These are phyloP conservation scores for Nebria ingens DNA, from an alignment of 1,140 invertebrate genomes.

Conservation along the genomic window DNA sequence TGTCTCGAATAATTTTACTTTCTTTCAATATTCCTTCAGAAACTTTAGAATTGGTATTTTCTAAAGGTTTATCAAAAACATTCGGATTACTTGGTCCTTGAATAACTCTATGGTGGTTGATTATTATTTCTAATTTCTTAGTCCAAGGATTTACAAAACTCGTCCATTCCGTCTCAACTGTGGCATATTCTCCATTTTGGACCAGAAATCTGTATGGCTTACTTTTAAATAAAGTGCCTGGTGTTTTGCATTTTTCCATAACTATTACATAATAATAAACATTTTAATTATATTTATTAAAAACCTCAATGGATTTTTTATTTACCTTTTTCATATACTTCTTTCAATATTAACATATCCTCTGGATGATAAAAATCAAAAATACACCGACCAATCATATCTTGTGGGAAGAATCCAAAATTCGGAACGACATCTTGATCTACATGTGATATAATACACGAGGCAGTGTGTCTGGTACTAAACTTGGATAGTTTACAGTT, in stretches of 20 bases:
- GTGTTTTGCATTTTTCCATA: constrained; percentile 33
- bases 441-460: constrained; percentile 62
- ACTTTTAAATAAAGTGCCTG: constrained; percentile 57
- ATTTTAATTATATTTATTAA: background rate
- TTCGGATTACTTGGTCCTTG: constrained; percentile 60
- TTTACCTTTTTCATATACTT: constrained; percentile 71
- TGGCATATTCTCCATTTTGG: constrained; percentile 73
- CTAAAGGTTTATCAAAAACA: constrained; percentile 48
- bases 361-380: constrained; percentile 83
- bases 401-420: constrained; percentile 81
- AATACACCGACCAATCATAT: constrained; percentile 69
- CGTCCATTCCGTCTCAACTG: constrained; percentile 85
- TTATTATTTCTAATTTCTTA: constrained; percentile 79
- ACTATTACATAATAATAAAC: constrained; percentile 21
- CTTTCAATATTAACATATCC: constrained; percentile 66
- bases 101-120: constrained; percentile 75
- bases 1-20: constrained; percentile 50
- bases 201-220: constrained; percentile 69
- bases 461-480: constrained; percentile 63
- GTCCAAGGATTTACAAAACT: constrained; percentile 92
- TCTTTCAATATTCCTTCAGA: constrained; percentile 48
- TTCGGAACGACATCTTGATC: constrained; percentile 68
- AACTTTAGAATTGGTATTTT: constrained; percentile 33
- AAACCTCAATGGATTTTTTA: background rate
- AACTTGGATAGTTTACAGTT: constrained; percentile 48